Conservation (phyloP, 2,888 invertebrate species). For the Apodemia duryi region DNA sequence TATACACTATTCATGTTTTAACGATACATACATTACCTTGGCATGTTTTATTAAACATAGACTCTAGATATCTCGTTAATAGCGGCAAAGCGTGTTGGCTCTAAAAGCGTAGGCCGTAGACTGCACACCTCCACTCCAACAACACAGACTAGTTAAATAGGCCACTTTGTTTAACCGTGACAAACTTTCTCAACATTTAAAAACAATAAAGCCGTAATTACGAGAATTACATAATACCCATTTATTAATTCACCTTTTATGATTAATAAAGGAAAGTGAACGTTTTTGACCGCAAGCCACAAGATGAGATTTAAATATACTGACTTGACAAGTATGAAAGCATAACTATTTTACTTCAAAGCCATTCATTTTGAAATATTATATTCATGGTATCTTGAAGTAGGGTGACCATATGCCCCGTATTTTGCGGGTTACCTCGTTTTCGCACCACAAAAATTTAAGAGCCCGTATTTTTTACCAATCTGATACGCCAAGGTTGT, state of each 20-base stretch:
- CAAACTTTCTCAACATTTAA: conserved; percentile 57
- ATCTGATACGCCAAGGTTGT: no score
- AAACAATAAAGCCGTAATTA: conserved; percentile 46
- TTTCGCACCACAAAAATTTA: no score
- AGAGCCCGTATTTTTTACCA: no score
- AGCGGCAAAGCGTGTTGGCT: conserved; percentile 58
- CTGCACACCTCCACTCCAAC: conserved; percentile 72
- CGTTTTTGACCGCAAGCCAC: conserved; percentile 38
- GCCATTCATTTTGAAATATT: background rate
- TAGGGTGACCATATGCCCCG: no score
- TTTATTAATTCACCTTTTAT: conserved; percentile 23
- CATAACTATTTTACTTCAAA: conserved; percentile 1
- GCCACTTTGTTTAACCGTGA: conserved; percentile 48
- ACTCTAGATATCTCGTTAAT: conserved; percentile 55
- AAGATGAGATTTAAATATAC: conserved; percentile 24
- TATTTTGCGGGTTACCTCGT: no score
- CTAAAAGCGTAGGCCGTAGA: conserved; percentile 73
- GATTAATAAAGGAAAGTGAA: conserved; percentile 31
- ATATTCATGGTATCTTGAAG: background rate
- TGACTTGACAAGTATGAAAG: background rate
- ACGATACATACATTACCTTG: conserved; percentile 2
- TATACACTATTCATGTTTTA: background rate
- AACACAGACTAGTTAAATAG: conserved; percentile 69
- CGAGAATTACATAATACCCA: conserved; percentile 30
- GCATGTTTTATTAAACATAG: background rate